Conservation (phyloP, 1,140 invertebrate species). For the Glossosoma conforme region DNA sequence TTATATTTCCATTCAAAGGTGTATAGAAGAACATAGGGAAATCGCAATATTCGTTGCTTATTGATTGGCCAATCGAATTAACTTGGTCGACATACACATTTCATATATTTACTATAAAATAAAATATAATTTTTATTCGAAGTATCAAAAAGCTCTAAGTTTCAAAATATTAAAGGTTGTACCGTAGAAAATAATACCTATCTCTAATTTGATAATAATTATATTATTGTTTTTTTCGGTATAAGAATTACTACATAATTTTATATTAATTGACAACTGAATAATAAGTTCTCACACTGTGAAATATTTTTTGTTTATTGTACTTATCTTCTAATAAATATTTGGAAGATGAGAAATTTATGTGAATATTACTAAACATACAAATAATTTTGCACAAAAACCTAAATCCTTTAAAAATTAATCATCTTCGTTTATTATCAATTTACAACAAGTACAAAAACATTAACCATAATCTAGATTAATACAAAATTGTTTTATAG, state of each 20-base stretch:
- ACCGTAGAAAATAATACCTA: slow-evolving; percentile 4
- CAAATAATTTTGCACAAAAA: too few species aligned
- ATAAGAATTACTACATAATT: neutral
- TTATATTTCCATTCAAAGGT: slow-evolving; percentile 12
- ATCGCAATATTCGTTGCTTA: slow-evolving; percentile 30
- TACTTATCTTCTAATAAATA: too few species aligned
- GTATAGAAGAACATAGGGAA: slow-evolving; percentile 32
- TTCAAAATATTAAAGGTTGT: slow-evolving; percentile 20
- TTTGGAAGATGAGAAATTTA: too few species aligned
- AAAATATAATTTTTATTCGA: slow-evolving; percentile 27
- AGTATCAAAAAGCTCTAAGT: slow-evolving; percentile 31
- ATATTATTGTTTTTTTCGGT: neutral
- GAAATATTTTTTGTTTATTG: neutral
- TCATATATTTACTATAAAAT: slow-evolving; percentile 19
- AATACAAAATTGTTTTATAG: neutral
- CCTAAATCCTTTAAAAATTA: too few species aligned
- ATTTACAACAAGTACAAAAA: too few species aligned
- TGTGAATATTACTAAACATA: too few species aligned
- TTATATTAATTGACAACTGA: slow-evolving; percentile 13
- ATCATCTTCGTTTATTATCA: too few species aligned
- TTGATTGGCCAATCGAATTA: slow-evolving; percentile 21
- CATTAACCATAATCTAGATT: neutral
- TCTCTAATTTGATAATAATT: neutral
- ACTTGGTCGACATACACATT: slow-evolving; percentile 22
- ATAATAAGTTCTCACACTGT: too few species aligned